phyloP scores from a whole-genome alignment of 2,113 vertebrate genomes.

The Ancistrus triradiatus region DNA sequence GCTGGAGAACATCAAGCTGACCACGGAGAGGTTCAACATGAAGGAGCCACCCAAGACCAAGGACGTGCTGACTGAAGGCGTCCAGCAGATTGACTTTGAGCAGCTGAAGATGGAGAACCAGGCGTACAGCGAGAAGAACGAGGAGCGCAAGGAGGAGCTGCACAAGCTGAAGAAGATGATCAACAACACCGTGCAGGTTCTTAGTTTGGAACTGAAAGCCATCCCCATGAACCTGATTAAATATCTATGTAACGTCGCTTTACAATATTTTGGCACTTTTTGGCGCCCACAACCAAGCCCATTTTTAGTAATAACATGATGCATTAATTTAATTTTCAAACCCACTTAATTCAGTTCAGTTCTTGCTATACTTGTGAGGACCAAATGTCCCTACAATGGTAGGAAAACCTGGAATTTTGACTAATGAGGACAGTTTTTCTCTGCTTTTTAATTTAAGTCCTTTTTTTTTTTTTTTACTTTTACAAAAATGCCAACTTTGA shows the following conservation, averaged over 20 bases:
- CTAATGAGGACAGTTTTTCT: no score
- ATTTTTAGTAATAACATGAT: no score
- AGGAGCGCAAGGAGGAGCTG: slow-evolving; percentile 65
- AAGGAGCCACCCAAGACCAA: slow-evolving; percentile 56
- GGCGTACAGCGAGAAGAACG: slow-evolving; percentile 58
- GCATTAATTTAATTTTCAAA: no score
- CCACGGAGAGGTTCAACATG: slow-evolving; percentile 56
- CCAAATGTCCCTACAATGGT: no score
- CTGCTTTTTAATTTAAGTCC: no score
- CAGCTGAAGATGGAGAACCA: slow-evolving; percentile 72
- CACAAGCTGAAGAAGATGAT: slow-evolving; percentile 67
- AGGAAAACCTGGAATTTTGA: no score
- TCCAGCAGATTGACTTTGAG: slow-evolving; percentile 65
- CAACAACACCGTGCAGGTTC: slow-evolving; percentile 54
- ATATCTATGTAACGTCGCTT: not conserved
- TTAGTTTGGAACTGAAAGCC: not conserved
- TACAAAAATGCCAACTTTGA: no score
- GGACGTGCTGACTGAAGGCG: slow-evolving; percentile 57
- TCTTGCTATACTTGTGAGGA: no score
- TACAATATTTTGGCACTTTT: no score
- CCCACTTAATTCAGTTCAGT: no score
- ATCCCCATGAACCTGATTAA: not conserved
- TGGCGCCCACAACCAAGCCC: no score
- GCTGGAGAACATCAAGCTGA: slow-evolving; percentile 71
- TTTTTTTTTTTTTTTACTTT: no score